phyloP scores from a whole-genome alignment of 2,888 invertebrate genomes.

The Sarcophaga carnaria region DNA sequence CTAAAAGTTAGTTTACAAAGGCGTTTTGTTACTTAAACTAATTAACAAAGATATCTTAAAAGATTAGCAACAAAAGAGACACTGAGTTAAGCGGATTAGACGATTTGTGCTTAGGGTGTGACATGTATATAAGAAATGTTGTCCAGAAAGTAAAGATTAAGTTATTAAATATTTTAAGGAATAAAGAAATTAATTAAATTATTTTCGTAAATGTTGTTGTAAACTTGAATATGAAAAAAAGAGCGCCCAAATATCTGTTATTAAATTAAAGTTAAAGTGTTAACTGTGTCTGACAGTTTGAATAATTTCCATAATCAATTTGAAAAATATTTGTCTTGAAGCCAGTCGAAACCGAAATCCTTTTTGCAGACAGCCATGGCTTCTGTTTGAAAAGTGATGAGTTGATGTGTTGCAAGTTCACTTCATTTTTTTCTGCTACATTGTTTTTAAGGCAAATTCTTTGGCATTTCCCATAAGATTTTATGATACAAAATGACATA shows the following conservation, averaged over 20 bases:
- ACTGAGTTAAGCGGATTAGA: slow-evolving; percentile 9
- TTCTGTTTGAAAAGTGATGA: slow-evolving; percentile 31
- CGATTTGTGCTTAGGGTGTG: slow-evolving; percentile 12
- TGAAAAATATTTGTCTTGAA: slow-evolving; percentile 53
- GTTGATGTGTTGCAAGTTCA: not conserved
- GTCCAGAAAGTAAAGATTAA: slow-evolving; percentile 9
- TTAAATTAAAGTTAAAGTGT: slow-evolving; percentile 42
- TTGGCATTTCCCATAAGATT: slow-evolving; percentile 51
- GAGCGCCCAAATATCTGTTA: not conserved
- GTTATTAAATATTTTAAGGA: slow-evolving; percentile 38
- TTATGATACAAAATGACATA: slow-evolving; percentile 64
- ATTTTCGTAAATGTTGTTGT: not conserved
- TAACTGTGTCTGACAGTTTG: slow-evolving; percentile 58
- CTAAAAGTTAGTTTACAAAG: slow-evolving; percentile 12
- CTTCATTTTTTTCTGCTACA: slow-evolving; percentile 12
- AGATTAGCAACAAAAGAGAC: not conserved
- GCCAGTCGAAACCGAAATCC: not conserved
- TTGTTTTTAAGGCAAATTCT: slow-evolving; percentile 32
- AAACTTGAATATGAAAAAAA: not conserved
- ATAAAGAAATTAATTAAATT: not conserved
- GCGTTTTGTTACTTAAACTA: slow-evolving; percentile 48
- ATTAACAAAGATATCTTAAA: not conserved
- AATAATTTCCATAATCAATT: slow-evolving; percentile 63
- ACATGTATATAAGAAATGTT: not conserved
- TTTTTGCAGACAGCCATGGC: not conserved